phyloP scores from a whole-genome alignment of 2,797 vertebrate species.

The Pagetopsis macropterus region DNA sequence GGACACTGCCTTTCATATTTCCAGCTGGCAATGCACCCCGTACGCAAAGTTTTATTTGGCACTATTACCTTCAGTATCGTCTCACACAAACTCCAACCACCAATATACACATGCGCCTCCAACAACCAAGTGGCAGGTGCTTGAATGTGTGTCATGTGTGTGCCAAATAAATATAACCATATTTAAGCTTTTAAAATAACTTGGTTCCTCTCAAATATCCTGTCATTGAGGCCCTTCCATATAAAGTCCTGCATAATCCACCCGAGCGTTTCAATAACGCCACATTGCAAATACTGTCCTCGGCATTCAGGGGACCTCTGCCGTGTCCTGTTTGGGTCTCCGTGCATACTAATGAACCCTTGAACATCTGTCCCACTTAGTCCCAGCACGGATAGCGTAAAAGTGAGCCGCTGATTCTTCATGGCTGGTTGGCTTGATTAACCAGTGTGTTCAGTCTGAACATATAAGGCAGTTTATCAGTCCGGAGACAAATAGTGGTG shows the following conservation, averaged over 20 bases:
- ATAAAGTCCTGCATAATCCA: constrained; percentile 48
- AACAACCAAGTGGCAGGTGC: background rate
- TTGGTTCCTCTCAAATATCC: constrained; percentile 14
- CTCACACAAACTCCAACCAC: background rate
- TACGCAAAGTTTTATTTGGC: background rate
- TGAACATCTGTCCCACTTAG: constrained; percentile 86
- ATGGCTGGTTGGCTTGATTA: constrained; percentile 81
- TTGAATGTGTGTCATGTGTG: background rate
- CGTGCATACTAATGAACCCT: constrained; percentile 83
- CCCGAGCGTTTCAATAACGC: constrained; percentile 48
- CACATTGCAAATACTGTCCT: constrained; percentile 73
- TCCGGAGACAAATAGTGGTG: constrained; percentile 55
- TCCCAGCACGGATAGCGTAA: constrained; percentile 71
- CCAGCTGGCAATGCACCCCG: background rate
- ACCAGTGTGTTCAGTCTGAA: constrained; percentile 72
- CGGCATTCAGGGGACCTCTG: constrained; percentile 83
- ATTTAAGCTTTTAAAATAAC: background rate
- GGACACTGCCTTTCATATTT: constrained; percentile 1
- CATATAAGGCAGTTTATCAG: constrained; percentile 77
- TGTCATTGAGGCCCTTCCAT: constrained; percentile 34
- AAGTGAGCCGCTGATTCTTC: constrained; percentile 73
- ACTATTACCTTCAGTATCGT: background rate
- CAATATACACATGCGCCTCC: background rate
- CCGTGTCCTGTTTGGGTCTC: constrained; percentile 74
- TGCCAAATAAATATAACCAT: background rate